Conservation (phyloP, 1,140 invertebrate species). For the Trichonephila clavata region DNA sequence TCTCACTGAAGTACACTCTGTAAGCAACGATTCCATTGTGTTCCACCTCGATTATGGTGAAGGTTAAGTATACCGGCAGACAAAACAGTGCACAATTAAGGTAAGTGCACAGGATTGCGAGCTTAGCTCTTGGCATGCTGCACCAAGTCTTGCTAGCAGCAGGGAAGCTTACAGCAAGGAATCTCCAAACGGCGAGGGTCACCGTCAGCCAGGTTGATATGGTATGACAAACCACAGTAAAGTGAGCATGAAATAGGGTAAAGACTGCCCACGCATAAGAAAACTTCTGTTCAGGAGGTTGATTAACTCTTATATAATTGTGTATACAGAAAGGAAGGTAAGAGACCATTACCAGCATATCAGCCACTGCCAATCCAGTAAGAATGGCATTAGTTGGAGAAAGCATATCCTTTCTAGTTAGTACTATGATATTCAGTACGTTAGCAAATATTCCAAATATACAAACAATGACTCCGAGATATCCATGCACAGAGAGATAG, state of each 20-base stretch:
- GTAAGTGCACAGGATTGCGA: constrained; percentile 88
- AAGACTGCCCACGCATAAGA: constrained; percentile 90
- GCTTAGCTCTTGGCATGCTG: constrained; percentile 84
- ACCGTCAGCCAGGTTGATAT: constrained; percentile 96
- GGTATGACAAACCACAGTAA: constrained; percentile 91
- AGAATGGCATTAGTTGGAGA: constrained; percentile 92
- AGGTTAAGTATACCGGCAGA: constrained; percentile 82
- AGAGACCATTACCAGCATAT: constrained; percentile 92
- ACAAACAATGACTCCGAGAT: constrained; percentile 88
- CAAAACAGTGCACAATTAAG: constrained; percentile 88
- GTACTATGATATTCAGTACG: constrained; percentile 91
- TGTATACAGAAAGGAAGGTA: constrained; percentile 92
- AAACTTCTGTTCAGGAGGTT: constrained; percentile 82
- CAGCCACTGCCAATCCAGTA: constrained; percentile 90
- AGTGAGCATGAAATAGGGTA: constrained; percentile 84
- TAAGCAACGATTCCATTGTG: constrained; percentile 87
- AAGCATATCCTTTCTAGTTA: constrained; percentile 91
- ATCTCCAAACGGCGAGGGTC: constrained; percentile 94
- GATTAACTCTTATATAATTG: constrained; percentile 83
- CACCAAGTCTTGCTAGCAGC: constrained; percentile 76
- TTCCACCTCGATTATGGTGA: constrained; percentile 85
- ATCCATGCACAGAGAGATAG: constrained; percentile 85
- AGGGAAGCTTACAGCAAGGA: constrained; percentile 88
- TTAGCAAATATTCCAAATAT: constrained; percentile 94
- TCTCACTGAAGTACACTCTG: constrained; percentile 82